Evolutionary conservation across 1,140 invertebrate species (phyloP).

Genomic region (Habropoda laboriosa): DNA sequence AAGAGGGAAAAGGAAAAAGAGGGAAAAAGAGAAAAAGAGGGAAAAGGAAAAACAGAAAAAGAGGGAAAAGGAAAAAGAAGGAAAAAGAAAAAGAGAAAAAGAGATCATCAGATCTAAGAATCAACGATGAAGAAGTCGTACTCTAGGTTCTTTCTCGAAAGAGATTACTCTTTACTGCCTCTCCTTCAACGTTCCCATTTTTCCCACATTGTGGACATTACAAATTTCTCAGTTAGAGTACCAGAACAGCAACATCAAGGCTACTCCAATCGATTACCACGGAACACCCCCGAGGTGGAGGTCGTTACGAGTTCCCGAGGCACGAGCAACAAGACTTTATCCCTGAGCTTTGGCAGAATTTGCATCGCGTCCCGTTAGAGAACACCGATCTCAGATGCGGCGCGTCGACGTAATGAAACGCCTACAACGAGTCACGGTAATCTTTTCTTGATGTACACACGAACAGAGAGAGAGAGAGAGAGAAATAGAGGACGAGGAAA

Average conservation of each 20-base stretch:
- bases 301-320: not conserved
- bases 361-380: slow-evolving; percentile 44
- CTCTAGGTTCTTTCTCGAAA: too few species aligned
- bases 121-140: too few species aligned
- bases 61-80: too few species aligned
- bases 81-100: too few species aligned
- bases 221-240: slow-evolving; percentile 14
- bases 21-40: too few species aligned
- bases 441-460: slow-evolving; percentile 14
- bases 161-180: too few species aligned
- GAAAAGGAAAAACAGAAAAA: too few species aligned
- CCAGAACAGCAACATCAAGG: not conserved
- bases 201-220: not conserved
- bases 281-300: not conserved
- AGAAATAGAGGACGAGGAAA: not conserved
- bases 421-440: slow-evolving; percentile 36
- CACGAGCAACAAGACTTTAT: slow-evolving; percentile 19
- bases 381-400: slow-evolving; percentile 39
- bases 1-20: too few species aligned
- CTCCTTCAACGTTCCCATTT: too few species aligned
- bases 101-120: too few species aligned
- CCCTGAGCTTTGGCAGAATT: slow-evolving; percentile 36
- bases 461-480: not conserved
- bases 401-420: slow-evolving; percentile 11
- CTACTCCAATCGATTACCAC: not conserved